Evolutionary conservation across 2,888 invertebrate genomes (phyloP).

Genomic region (Cheilosia vulpina): DNA sequence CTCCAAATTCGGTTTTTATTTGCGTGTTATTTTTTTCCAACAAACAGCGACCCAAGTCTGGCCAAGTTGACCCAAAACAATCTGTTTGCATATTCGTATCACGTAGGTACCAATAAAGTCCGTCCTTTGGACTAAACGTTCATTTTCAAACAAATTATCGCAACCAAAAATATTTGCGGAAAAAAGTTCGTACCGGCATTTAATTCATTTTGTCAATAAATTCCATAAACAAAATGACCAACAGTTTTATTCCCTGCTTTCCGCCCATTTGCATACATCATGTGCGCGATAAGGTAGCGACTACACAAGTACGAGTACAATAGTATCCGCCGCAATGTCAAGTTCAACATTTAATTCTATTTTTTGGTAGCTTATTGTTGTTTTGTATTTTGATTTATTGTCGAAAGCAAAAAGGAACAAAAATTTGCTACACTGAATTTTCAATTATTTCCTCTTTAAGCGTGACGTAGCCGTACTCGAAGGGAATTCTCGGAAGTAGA

Average conservation of each 20-base stretch:
- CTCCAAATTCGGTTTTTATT: too few species aligned
- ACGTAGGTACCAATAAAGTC: not conserved
- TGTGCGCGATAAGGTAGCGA: constrained; percentile 34
- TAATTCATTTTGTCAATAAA: constrained; percentile 25
- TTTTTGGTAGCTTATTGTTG: constrained; percentile 18
- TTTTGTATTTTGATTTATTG: constrained; percentile 6
- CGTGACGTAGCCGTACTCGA: too few species aligned
- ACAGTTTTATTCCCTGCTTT: not conserved
- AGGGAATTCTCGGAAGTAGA: too few species aligned
- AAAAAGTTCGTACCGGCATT: not conserved
- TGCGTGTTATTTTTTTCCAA: too few species aligned
- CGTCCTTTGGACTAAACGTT: not conserved
- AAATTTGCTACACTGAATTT: too few species aligned
- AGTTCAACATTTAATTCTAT: constrained; percentile 46
- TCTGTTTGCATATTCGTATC: not conserved
- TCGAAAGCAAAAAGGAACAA: not conserved
- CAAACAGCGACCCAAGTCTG: too few species aligned
- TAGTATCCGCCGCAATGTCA: constrained; percentile 52
- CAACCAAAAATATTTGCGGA: not conserved
- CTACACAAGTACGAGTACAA: not conserved
- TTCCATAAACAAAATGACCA: constrained; percentile 23
- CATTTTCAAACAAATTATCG: not conserved
- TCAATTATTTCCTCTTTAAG: too few species aligned
- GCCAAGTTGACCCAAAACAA: not conserved
- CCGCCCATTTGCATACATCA: constrained; percentile 24